Base-by-base conservation (phyloP, 2,888 invertebrate genomes). In the Drosophila mettleri region DNA sequence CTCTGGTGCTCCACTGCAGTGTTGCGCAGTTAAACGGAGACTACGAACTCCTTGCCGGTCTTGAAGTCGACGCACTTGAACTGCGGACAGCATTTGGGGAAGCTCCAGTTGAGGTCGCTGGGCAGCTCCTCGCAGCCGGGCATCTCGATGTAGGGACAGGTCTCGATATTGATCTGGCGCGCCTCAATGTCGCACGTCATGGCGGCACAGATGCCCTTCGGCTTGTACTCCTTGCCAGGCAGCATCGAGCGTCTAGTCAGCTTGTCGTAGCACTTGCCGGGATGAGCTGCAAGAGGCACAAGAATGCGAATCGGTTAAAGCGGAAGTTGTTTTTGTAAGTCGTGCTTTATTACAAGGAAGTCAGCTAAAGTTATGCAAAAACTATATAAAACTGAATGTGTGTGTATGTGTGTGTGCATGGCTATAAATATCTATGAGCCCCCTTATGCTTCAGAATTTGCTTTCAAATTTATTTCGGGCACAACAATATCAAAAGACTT, bases 71-170 rank as follows among this genome's bases (percentile, higher is more conserved):
- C 87, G 67, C 92, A 92, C 65, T 91, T 88, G 72, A 89, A 92
- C 73, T 91, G 91, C 34, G 92, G 91, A 80, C 92, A 92, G 54
- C 92, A 92, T 70, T 92, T 92, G 74, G 92, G 92, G 77, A 90
- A 92, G 49, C 89, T 82, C 90, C 91, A 91, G 71, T 84, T 86
- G 61, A 88, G 83, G 79, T 91, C 90, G 41, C 85, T 80, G 70
- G 91, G 89, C 61, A 92, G 73, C 82, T 92, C 91, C 79, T 91
- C 91, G 80, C 92, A 92, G 67, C 88, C 92, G 48, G 91, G 91
- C 88, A 91, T 90, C 63, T 92, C 92, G 62, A 92, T 81, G 53
- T 83, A 88, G 65, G 92, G 92, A 74, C 92, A 92, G 62, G 92
- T 92, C 85, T 92, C 91, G 80, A 92, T 91, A 70, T 91, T 90